Percentiles rank a stretch among this genome's conserved stretches.
These are phyloP conservation scores for Drosophila seguyi DNA, from an alignment of 1,140 invertebrate species.

Conservation along the genomic window DNA sequence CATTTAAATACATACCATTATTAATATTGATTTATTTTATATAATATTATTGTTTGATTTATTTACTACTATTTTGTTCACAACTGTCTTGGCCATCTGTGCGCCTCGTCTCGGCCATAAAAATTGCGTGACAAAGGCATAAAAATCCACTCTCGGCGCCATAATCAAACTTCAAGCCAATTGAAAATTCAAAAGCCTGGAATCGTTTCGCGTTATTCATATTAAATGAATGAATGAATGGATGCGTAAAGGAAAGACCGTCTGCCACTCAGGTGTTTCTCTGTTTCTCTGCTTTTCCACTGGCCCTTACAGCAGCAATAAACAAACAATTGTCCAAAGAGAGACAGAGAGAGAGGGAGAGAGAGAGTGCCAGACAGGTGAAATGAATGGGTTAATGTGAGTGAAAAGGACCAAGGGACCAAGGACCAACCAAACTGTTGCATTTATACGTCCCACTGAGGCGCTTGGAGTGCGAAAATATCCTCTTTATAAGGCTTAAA, in stretches of 20 bases:
- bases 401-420: not conserved
- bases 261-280: slow-evolving; percentile 2
- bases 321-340: slow-evolving; percentile 24
- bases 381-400: slow-evolving; percentile 10
- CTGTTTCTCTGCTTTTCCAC: not conserved
- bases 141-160: slow-evolving; percentile 31
- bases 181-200: slow-evolving; percentile 58
- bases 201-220: slow-evolving; percentile 42
- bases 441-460: not conserved
- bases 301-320: slow-evolving; percentile 33
- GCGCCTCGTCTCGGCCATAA: slow-evolving; percentile 13
- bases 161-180: slow-evolving; percentile 60
- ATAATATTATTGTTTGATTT: not conserved
- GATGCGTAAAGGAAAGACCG: slow-evolving; percentile 16
- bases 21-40: no score
- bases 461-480: not conserved
- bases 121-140: slow-evolving; percentile 53
- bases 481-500: not conserved
- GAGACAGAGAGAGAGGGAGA: not conserved
- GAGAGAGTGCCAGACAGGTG: not conserved
- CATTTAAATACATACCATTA: no score
- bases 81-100: not conserved
- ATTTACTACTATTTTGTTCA: not conserved
- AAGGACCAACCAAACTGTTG: slow-evolving; percentile 24
- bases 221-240: slow-evolving; percentile 27